Base-by-base conservation (phyloP, 2,797 vertebrate species). In the Fistularia commersonii region DNA sequence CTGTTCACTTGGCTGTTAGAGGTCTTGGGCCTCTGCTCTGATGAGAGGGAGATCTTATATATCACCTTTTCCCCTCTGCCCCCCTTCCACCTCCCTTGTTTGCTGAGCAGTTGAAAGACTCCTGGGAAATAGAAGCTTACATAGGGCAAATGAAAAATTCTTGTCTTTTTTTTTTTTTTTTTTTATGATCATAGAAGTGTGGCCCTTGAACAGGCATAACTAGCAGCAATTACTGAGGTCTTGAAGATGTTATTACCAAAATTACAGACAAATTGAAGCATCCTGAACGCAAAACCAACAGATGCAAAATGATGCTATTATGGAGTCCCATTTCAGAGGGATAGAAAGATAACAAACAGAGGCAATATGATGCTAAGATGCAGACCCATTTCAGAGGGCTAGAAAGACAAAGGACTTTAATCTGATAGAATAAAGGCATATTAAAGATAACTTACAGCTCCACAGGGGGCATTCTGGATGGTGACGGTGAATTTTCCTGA, bases 391-490 rank as follows among this genome's bases (percentile, higher is more conserved):
- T 50, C 11, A 35, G 41, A 53, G 32, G 32, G 32, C 37, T 11
- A 37, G 8, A 8, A 31, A 23, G 14, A 44, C 0, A 14, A 34
- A n/a, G 8, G 8, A 11, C 8, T 45, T 11, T 45, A 7, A 11
- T 8, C 32, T 23, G 35, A 15, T 11, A 8, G 15, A 38, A 1
- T 7, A 6, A 38, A 48, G 3, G 14, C 6, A 54, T 8, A 39
- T 23, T 9, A 12, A 44, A 42, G 1, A 6, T n/a, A 6, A 88
- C 91, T 96, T 85, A 99, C 97, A 57, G 90, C 85, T 71, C 96
- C 96, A 85, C 97, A 99, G 0, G 92, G 93, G 38, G 91, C 74
- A 1, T 95, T 98, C 81, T 96, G 95, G 77, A 98, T 46, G 35
- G 92, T 94, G 79, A 98, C 67, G 0, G 91, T 94, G 76, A 98